A percentile compares a stretch with the other conserved stretches of the same genome.
phyloP scores from a whole-genome alignment of 2,113 vertebrate species.

The Vulpes ferrilata region DNA sequence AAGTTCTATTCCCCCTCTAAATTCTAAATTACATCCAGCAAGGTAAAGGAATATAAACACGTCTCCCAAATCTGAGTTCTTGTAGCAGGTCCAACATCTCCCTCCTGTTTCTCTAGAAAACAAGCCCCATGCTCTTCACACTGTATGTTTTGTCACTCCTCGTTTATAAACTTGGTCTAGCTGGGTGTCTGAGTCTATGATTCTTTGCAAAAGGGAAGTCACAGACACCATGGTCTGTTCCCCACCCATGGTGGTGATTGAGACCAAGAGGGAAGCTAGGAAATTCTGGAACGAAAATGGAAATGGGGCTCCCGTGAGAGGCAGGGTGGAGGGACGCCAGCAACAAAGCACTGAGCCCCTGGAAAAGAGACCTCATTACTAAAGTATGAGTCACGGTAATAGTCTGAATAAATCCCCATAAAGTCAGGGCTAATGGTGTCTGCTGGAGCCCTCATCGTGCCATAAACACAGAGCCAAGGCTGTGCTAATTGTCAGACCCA shows the following conservation, averaged over 20 bases:
- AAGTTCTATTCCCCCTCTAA: not conserved
- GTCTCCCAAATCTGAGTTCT: not conserved
- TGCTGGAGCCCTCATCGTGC: not conserved
- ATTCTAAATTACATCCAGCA: not conserved
- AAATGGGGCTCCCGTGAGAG: not conserved
- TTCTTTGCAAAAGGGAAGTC: not conserved
- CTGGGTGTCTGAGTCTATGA: not conserved
- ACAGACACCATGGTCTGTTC: not conserved
- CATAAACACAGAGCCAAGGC: conserved; percentile 50
- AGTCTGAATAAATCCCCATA: conserved; percentile 69
- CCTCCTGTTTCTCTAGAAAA: not conserved
- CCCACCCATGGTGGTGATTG: not conserved
- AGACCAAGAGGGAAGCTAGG: not conserved
- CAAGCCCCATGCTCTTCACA: not conserved
- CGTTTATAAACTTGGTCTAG: not conserved
- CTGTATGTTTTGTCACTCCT: not conserved
- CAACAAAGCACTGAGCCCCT: conserved; percentile 52
- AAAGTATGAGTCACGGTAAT: conserved; percentile 65
- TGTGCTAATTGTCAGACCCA: conserved; percentile 77
- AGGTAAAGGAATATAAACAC: not conserved
- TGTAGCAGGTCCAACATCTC: not conserved
- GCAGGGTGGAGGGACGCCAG: not conserved
- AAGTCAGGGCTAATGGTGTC: conserved; percentile 68
- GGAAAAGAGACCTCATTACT: conserved; percentile 74
- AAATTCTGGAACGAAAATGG: not conserved